These are phyloP conservation scores for Pyrrhosoma nymphula DNA, from an alignment of 2,888 invertebrate genomes.

Conservation along the genomic window DNA sequence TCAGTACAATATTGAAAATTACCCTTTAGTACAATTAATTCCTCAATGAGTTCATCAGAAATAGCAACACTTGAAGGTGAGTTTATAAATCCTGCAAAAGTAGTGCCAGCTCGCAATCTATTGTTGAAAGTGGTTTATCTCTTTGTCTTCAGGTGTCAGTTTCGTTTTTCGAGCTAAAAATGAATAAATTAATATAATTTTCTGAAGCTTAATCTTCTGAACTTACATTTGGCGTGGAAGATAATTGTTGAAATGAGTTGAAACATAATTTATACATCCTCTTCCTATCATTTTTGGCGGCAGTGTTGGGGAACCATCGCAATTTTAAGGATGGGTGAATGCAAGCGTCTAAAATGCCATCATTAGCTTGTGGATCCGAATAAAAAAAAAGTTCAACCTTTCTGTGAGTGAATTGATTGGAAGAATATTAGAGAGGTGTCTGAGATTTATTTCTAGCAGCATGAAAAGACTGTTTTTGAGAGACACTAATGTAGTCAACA, in stretches of 20 bases:
- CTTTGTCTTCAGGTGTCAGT: neutral
- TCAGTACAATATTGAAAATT: neutral
- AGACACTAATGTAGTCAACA: too few relatives aligned
- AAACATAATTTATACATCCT: neutral
- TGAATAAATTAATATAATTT: neutral
- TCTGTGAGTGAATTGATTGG: too few relatives aligned
- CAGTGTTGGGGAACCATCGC: neutral
- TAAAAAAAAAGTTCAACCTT: too few relatives aligned
- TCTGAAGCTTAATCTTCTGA: neutral
- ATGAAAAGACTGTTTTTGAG: too few relatives aligned
- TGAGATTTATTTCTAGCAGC: too few relatives aligned
- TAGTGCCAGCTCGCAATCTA: neutral
- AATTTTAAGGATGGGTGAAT: neutral
- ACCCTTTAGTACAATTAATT: neutral
- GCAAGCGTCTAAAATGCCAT: too few relatives aligned
- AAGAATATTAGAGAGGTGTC: too few relatives aligned
- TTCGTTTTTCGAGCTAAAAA: neutral
- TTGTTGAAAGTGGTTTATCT: neutral
- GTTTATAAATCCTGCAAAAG: neutral
- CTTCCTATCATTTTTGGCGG: neutral
- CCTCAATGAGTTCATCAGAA: neutral
- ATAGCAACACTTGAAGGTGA: neutral
- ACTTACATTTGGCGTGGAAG: neutral
- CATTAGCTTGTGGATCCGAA: too few relatives aligned
- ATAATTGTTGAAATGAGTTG: neutral